phyloP scores from a whole-genome alignment of 2,113 vertebrate genomes.

The Malaclemys terrapin region DNA sequence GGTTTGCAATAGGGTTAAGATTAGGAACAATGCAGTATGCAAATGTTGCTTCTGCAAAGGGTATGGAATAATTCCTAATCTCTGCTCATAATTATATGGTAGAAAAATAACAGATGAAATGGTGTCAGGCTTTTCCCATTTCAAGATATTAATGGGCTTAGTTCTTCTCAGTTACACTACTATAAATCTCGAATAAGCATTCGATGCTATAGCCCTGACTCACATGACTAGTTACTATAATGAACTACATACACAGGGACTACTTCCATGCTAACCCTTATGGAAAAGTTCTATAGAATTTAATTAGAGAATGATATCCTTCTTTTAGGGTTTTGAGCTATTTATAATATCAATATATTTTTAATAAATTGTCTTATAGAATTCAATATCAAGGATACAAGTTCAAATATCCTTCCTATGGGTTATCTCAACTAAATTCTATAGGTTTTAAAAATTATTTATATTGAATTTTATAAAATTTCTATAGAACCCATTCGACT shows the following conservation, averaged over 20 bases:
- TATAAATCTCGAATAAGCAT: neutral
- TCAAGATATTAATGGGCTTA: slow-evolving; percentile 30
- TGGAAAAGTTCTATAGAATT: neutral
- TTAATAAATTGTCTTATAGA: neutral
- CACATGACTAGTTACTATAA: neutral
- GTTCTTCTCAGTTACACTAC: neutral
- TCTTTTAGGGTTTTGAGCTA: neutral
- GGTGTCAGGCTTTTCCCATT: neutral
- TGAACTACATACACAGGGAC: neutral
- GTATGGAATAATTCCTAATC: slow-evolving; percentile 13
- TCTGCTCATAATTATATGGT: slow-evolving; percentile 10
- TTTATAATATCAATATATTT: neutral
- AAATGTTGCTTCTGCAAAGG: slow-evolving; percentile 17
- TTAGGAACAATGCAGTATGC: slow-evolving; percentile 3
- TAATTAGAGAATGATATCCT: neutral
- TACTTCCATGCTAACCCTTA: neutral
- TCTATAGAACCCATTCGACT: neutral
- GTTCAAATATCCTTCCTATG: neutral
- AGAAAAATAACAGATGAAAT: slow-evolving; percentile 15
- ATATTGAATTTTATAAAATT: neutral
- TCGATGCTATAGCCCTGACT: neutral
- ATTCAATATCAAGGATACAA: neutral
- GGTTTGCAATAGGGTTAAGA: neutral
- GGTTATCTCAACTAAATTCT: neutral
- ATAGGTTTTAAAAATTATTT: neutral